A percentile compares a stretch with the other conserved stretches of the same genome.
These are phyloP conservation scores for Drosophila birchii DNA, from an alignment of 2,888 invertebrate genomes.

Conservation along the genomic window DNA sequence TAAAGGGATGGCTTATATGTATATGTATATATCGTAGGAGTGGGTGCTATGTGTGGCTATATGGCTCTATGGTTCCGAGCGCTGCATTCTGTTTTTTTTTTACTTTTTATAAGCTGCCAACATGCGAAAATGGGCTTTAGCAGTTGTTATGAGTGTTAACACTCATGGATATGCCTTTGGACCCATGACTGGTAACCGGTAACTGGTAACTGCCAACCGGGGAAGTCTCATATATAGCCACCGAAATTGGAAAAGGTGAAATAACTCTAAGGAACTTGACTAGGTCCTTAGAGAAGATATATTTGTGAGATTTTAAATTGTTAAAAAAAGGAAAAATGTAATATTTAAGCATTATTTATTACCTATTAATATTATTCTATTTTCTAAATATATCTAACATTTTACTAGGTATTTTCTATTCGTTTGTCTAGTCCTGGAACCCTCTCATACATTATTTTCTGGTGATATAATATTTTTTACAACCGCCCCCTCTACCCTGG, in stretches of 20 bases:
- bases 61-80: conserved; percentile 10
- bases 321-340: not conserved
- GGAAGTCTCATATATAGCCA: conserved; percentile 39
- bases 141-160: conserved; percentile 82
- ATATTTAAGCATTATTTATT: not conserved
- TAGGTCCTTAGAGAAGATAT: not conserved
- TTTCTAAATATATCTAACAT: not conserved
- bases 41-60: conserved; percentile 30
- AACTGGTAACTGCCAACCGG: conserved; percentile 56
- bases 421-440: not conserved
- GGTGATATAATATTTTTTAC: conserved; percentile 70
- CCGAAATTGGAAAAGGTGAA: conserved; percentile 36
- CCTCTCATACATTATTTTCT: conserved; percentile 53
- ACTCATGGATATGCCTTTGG: conserved; percentile 63
- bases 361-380: not conserved
- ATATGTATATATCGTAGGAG: conserved; percentile 5
- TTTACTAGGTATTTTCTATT: conserved; percentile 14
- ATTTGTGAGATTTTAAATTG: not conserved
- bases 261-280: conserved; percentile 8
- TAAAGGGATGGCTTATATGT: conserved; percentile 7
- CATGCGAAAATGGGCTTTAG: conserved; percentile 83
- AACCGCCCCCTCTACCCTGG: conserved; percentile 4
- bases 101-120: conserved; percentile 82
- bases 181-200: conserved; percentile 52
- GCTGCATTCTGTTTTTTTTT: conserved; percentile 52